Evolutionary conservation across 2,888 invertebrate genomes (phyloP), one percentile per base, ranked within the genome.

Genomic region (Scaptomyza reducta): DNA sequence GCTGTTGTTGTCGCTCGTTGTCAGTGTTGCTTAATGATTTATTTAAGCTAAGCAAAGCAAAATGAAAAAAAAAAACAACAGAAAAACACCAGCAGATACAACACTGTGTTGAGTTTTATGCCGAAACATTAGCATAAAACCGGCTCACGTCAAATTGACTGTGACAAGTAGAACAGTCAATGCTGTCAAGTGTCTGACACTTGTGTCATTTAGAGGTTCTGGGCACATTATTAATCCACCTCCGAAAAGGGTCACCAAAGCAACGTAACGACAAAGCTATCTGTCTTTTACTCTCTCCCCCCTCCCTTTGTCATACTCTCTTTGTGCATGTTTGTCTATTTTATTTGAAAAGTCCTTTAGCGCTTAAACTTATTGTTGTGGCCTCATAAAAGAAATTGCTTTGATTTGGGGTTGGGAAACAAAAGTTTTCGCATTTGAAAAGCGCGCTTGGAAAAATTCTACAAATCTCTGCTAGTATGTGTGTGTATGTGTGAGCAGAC

Each of bases 401-500:
- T 86, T 83, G 83, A 88, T 83, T 83, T 79, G 38, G 50, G 46
- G 63, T 64, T 49, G 7, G 5, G n/a, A 5, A 22, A 10, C 35
- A 61, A 86, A 88, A 83, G 77, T 83, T 88, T 88, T 88, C 84
- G 77, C 74, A 79, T 88, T 87, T 71, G 25, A 51, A 50, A 59
- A 74, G 33, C 25, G 59, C 49, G 53, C 47, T 40, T 29, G 18
- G 44, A 71, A 40, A 74, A 70, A 65, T 63, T 80, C 50, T 66
- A 60, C 38, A 66, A 75, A 76, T 64, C 74, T 69, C 44, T 63
- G 41, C 33, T 10, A 14, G 33, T 22, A 11, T 35, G n/a, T 47
- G 18, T 38, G 11, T 50, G 13, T 46, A 27, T 58, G 18, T 10
- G 42, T 7, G 49, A 41, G 16, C 22, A 29, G 41, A 31, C 18